Conservation (phyloP, 2,113 vertebrate species). For the Tretioscincus oriximinensis region DNA sequence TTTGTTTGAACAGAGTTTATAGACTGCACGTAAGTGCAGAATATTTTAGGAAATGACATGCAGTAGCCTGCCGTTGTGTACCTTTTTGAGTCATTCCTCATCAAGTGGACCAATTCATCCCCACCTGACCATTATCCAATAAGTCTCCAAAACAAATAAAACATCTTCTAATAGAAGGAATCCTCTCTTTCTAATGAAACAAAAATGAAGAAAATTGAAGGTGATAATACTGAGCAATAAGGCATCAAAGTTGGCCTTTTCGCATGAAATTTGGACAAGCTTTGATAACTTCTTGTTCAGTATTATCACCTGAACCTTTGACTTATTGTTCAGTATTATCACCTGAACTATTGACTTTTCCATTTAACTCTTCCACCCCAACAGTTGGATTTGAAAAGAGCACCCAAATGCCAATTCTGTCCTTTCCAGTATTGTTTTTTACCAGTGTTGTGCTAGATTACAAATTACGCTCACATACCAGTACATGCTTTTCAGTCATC, state of each 20-base stretch:
- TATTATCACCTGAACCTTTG: too few relatives aligned
- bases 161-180: too few relatives aligned
- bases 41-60: constrained; percentile 5
- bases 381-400: constrained; percentile 50
- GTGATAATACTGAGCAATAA: too few relatives aligned
- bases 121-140: too few relatives aligned
- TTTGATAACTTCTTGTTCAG: neutral
- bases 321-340: neutral
- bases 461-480: neutral
- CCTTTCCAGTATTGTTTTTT: neutral
- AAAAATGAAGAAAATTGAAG: too few relatives aligned
- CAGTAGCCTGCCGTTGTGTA: neutral
- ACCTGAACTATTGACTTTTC: constrained; percentile 53
- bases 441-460: constrained; percentile 16
- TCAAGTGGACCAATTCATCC: too few relatives aligned
- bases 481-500: too few relatives aligned
- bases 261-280: too few relatives aligned
- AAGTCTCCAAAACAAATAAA: too few relatives aligned
- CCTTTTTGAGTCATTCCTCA: neutral
- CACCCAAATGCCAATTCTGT: constrained; percentile 42
- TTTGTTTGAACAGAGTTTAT: neutral
- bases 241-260: too few relatives aligned
- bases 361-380: constrained; percentile 50
- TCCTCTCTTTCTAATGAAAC: too few relatives aligned
- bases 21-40: neutral